These are phyloP conservation scores for Spermophilus dauricus DNA, from an alignment of 2,113 vertebrate species.

Conservation along the genomic window DNA sequence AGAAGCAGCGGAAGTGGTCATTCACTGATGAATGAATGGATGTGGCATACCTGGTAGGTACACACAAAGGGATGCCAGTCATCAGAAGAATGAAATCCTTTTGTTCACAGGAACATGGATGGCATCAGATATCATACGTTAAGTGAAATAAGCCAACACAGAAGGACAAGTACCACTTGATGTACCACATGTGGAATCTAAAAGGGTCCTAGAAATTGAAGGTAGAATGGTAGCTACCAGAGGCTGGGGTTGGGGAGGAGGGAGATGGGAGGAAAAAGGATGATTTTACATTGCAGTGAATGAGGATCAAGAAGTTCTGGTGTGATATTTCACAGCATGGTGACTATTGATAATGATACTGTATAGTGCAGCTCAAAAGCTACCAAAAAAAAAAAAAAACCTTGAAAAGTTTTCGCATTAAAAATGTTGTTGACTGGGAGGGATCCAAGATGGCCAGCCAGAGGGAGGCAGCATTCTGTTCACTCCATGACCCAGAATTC, in stretches of 20 bases:
- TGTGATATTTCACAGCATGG: neutral
- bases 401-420: neutral
- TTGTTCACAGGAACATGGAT: neutral
- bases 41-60: neutral
- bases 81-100: neutral
- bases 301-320: accelerated
- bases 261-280: neutral
- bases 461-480: too few relatives aligned
- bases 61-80: neutral
- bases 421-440: too few relatives aligned
- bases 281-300: neutral
- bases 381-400: neutral
- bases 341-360: neutral
- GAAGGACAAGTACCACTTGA: neutral
- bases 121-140: neutral
- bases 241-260: neutral
- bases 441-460: too few relatives aligned
- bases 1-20: neutral
- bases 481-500: too few relatives aligned
- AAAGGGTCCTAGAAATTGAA: neutral
- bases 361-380: neutral
- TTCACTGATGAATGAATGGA: neutral
- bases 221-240: neutral
- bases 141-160: neutral
- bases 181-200: neutral